Base-by-base conservation (phyloP, 2,888 invertebrate species). In the Lasioglossum leucozonium region DNA sequence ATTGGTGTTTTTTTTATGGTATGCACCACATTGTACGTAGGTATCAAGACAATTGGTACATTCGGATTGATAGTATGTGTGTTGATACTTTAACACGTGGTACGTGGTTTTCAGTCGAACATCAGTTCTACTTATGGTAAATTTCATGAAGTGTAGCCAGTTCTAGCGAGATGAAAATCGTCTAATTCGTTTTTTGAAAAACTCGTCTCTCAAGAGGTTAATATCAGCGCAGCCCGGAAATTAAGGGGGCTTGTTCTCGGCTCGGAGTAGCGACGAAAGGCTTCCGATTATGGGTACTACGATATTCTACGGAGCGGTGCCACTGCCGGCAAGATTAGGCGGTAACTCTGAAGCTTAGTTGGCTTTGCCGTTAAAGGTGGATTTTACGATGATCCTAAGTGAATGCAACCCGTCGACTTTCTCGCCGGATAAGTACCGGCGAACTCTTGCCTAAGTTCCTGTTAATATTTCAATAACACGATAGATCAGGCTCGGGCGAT, bases 301-400 rank as follows among this genome's bases (percentile, higher is more conserved):
- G 77, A 84, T 84, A 81, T 85, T 89, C 85, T 74, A 55, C 62
- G n/a, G 37, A 73, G 77, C 47, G 86, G 71, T 42, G 77, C 78
- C 67, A 72, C 80, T 30, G 55, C 51, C 40, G 74, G 51, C 67
- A 26, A 79, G 87, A 89, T 89, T 89, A 89, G 81, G 76, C 71
- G 78, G 84, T 81, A 90, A 90, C 87, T 90, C 84, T 44, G 71
- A 47, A 76, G 90, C 90, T 90, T 87, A 90, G 86, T 71, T 34
- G 69, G 87, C 76, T 85, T 82, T 86, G 78, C 79, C 82, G 79
- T 90, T 90, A 85, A 89, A 89, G 86, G 83, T 87, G 78, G 84
- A 74, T 87, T 90, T 86, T 85, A 84, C 85, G 88, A 79, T 77
- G 77, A 81, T 83, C 81, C 83, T 80, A 82, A 85, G 79, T 85